Evolutionary conservation across 2,797 vertebrate species (phyloP), one percentile per base, ranked within the genome.

Genomic region (Arrhamphus sclerolepis): DNA sequence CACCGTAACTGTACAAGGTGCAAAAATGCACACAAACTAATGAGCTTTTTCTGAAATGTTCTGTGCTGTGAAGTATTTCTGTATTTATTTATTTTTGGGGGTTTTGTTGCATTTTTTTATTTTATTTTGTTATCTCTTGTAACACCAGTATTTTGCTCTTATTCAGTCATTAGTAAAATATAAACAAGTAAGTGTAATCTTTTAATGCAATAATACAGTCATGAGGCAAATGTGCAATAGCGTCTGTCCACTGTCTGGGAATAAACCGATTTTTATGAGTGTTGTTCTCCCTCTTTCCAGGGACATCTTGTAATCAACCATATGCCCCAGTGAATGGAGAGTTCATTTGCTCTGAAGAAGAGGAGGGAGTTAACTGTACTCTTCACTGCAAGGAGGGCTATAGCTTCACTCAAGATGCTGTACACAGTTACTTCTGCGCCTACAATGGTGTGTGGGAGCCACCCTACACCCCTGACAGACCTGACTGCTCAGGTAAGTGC

Each of bases 401-500:
- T 80, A 97, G 95, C 80, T 91, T 98, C 75, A 94, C 96, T 70
- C 95, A 96, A 76, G 93, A 95, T 13, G 92, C 95, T 1, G 92
- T 88, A 64, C 94, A 95, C 81, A 96, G 92, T 64, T 97, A 97
- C 81, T 93, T 93, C 51, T 99, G 97, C 64, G 84, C 95, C 29
- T 94, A 93, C 75, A 91, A 97, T 51, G 97, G 96, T 0, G 47
- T 96, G 62, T 99, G 97, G 97, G 92, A 91, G 39, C 97, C 97
- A 0, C 89, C 95, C 0, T 93, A 92, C 72, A 91, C 94, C 24
- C 77, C 95, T 7, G 92, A 95, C 60, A 92, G 95, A 89, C 95
- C 96, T 1, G 96, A 96, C 81, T 99, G 97, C 78, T 97, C 97
- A 71, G 73, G 97, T 98, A 88, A 92, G 94, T 81, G n/a, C 53